These are phyloP conservation scores for Xestia xanthographa DNA, from an alignment of 2,888 invertebrate species.

Conservation along the genomic window DNA sequence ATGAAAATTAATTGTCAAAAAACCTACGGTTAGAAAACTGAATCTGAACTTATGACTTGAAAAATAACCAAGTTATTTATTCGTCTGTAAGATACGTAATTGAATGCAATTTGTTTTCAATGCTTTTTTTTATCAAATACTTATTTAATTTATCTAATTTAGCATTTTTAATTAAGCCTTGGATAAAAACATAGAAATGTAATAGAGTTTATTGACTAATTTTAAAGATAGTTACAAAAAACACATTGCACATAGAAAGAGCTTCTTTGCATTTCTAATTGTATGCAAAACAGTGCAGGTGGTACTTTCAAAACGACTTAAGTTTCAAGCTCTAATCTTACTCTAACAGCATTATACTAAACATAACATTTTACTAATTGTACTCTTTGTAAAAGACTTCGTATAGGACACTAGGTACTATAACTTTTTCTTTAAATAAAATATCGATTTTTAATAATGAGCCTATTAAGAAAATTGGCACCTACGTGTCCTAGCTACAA, in stretches of 20 bases:
- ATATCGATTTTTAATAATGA: not conserved
- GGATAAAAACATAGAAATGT: not conserved
- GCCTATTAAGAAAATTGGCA: constrained; percentile 6
- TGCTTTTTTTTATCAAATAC: too few relatives aligned
- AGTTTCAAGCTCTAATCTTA: constrained; percentile 30
- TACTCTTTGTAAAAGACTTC: not conserved
- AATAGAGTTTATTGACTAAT: not conserved
- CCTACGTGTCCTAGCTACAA: not conserved
- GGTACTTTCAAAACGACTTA: constrained; percentile 31
- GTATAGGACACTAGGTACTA: not conserved
- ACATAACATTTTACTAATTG: not conserved
- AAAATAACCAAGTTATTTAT: not conserved
- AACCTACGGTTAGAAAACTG: not conserved
- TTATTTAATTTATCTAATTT: too few relatives aligned
- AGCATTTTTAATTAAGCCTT: too few relatives aligned
- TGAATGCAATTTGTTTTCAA: not conserved
- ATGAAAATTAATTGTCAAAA: not conserved
- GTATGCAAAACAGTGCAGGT: constrained; percentile 45
- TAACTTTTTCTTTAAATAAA: not conserved
- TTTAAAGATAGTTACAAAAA: not conserved
- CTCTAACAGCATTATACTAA: constrained; percentile 2
- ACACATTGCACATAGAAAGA: not conserved
- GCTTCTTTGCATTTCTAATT: constrained; percentile 40
- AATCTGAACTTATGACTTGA: not conserved
- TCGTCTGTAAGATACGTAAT: not conserved